Conservation (phyloP, 2,888 invertebrate species). For the Mimas tiliae region DNA sequence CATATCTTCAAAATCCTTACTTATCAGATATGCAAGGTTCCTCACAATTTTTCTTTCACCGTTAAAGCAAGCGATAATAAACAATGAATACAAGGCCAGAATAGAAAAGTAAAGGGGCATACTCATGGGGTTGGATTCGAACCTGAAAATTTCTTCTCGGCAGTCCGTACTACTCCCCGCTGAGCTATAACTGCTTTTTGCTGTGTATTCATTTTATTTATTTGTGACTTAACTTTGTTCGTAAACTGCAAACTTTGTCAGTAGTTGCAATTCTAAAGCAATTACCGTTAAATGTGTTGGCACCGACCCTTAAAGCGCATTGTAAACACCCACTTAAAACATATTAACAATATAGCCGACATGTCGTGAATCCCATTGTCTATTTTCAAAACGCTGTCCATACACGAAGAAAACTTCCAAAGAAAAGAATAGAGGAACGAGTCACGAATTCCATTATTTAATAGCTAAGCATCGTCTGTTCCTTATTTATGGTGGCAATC, state of each 20-base stretch:
- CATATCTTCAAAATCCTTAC: too few species aligned
- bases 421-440: constrained; percentile 17
- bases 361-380: constrained; percentile 22
- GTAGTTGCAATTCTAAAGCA: constrained; percentile 2
- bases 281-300: constrained; percentile 14
- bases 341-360: constrained; percentile 21
- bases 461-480: constrained; percentile 55
- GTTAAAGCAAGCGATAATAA: too few species aligned
- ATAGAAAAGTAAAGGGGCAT: too few species aligned
- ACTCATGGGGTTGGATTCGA: too few species aligned
- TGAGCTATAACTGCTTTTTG: too few species aligned
- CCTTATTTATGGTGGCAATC: constrained; percentile 62
- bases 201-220: too few species aligned
- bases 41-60: too few species aligned
- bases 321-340: constrained; percentile 19
- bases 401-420: constrained; percentile 32
- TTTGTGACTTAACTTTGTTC: not conserved
- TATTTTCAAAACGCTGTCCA: constrained; percentile 17
- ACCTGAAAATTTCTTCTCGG: too few species aligned
- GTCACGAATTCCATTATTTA: constrained; percentile 65
- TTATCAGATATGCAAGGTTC: too few species aligned
- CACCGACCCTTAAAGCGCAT: constrained; percentile 2
- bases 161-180: too few species aligned
- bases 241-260: not conserved
- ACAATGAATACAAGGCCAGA: too few species aligned